phyloP scores from a whole-genome alignment of 2,113 vertebrate species.

The Coptodon bakossiorum region DNA sequence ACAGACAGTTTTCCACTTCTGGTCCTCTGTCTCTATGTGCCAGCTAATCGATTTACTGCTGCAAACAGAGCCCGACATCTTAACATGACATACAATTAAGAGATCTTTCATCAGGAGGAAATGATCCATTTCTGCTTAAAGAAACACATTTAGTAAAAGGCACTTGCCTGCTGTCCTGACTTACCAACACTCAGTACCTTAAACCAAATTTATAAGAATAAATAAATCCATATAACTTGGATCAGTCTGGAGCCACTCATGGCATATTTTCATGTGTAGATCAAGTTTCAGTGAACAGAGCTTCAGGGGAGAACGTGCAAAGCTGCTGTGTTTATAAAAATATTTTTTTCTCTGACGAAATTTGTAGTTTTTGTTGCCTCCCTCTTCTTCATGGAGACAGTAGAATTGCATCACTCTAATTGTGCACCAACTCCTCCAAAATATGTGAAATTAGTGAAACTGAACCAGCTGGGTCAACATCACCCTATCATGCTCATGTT shows the following conservation, averaged over 20 bases:
- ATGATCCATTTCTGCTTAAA: not conserved
- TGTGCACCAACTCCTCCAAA: not conserved
- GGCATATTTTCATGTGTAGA: not conserved
- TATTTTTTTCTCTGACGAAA: not conserved
- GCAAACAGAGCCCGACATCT: not conserved
- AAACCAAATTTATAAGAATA: not conserved
- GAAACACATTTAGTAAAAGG: not conserved
- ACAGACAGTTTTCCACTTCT: not conserved
- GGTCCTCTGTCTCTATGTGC: not conserved
- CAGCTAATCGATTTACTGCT: not conserved
- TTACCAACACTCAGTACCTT: not conserved
- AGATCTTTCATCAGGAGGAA: not conserved
- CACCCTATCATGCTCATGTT: not conserved
- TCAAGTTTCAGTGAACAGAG: not conserved
- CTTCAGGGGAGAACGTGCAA: not conserved
- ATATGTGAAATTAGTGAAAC: not conserved
- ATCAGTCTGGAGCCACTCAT: not conserved
- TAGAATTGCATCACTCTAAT: not conserved
- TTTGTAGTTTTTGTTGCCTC: conserved; percentile 31
- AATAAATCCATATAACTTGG: not conserved
- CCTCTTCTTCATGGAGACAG: not conserved
- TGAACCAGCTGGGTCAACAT: conserved; percentile 24
- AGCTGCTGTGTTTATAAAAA: not conserved
- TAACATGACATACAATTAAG: not conserved
- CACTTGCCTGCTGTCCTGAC: not conserved